These are phyloP conservation scores for Umimayanthus kanabou DNA, from an alignment of 92 coral and sea anemone genomes.

Conservation along the genomic window DNA sequence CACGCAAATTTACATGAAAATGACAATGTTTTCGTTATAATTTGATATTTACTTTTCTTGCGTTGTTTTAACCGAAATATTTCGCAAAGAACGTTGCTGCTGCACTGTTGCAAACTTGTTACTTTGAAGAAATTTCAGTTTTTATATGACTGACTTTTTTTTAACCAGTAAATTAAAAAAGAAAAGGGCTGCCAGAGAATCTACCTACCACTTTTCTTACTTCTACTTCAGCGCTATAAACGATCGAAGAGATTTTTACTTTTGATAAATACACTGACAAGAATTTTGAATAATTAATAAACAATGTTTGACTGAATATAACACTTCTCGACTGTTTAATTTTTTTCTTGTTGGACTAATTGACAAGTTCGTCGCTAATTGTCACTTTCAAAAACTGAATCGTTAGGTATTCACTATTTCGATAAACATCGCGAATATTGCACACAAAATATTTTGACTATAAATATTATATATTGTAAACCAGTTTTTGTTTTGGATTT, in stretches of 20 bases:
- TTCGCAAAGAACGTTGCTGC: background rate
- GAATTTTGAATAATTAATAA: background rate
- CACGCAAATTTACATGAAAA: background rate
- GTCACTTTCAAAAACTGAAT: background rate
- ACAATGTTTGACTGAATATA: background rate
- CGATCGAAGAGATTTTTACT: background rate
- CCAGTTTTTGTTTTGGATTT: background rate
- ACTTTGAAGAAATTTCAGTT: no score
- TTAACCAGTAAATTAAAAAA: no score
- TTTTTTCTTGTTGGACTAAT: background rate
- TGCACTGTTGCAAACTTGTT: background rate
- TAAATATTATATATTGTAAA: no score
- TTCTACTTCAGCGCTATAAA: background rate
- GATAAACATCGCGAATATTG: background rate
- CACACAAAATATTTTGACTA: background rate
- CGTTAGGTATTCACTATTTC: background rate
- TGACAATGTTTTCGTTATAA: background rate
- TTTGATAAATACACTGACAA: background rate
- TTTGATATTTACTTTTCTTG: background rate
- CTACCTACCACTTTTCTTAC: background rate
- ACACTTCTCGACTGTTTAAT: background rate
- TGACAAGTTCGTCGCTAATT: background rate
- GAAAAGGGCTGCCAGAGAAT: no score
- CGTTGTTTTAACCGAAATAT: background rate
- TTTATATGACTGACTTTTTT: no score